Conservation (phyloP, 2,888 invertebrate genomes). For the Cephus pygmeus region DNA sequence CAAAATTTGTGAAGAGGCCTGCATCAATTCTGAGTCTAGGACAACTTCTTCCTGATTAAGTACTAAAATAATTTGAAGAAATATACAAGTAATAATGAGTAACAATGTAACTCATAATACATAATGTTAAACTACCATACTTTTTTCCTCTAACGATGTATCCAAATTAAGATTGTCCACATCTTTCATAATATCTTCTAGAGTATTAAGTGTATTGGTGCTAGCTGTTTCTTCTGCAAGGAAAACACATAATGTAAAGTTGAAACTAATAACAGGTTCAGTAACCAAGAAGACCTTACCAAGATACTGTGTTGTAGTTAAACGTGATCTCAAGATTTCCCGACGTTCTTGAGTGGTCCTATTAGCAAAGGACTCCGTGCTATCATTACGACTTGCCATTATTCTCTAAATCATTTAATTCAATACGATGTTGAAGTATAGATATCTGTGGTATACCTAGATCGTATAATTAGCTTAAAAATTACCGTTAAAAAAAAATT, state of each 20-base stretch:
- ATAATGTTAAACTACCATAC: conserved; percentile 31
- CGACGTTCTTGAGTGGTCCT: conserved; percentile 44
- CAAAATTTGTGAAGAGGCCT: conserved; percentile 52
- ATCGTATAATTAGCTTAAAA: neutral
- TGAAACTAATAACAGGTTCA: conserved; percentile 4
- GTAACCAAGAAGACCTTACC: conserved; percentile 35
- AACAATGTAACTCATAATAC: neutral
- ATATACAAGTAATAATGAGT: neutral
- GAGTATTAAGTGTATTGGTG: conserved; percentile 34
- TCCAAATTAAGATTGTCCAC: conserved; percentile 47
- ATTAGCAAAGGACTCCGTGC: neutral
- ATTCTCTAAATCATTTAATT: neutral
- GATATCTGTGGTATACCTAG: too few species aligned
- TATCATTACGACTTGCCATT: neutral
- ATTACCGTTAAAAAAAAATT: neutral
- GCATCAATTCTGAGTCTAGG: conserved; percentile 57
- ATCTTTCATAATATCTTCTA: conserved; percentile 47
- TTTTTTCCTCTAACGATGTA: conserved; percentile 46
- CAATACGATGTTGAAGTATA: neutral
- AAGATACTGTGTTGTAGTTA: conserved; percentile 35
- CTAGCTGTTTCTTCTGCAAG: conserved; percentile 43
- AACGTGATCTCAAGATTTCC: conserved; percentile 35
- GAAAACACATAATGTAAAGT: conserved; percentile 16
- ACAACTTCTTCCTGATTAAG: conserved; percentile 52
- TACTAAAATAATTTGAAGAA: conserved; percentile 31